Evolutionary conservation across 1,140 invertebrate genomes (phyloP).

Genomic region (Ceratoteleas bidentatus): DNA sequence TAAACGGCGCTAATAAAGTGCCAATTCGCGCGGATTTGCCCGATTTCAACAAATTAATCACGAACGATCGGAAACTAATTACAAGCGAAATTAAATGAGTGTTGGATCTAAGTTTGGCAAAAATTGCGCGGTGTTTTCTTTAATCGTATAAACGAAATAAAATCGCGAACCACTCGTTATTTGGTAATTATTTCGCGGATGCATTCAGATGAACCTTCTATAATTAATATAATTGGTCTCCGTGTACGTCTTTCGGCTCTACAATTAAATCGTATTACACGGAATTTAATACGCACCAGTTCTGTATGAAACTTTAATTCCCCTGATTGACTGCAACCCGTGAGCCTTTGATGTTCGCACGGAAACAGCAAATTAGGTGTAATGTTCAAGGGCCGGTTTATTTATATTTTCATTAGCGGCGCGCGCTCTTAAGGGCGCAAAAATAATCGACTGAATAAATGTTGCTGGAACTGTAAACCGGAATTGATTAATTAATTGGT

Average conservation of each 20-base stretch:
- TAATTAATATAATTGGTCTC: constrained; percentile 1
- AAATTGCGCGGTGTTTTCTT: too few relatives aligned
- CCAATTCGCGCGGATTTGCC: too few relatives aligned
- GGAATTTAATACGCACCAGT: constrained; percentile 2
- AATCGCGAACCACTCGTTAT: too few relatives aligned
- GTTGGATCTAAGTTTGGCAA: too few relatives aligned
- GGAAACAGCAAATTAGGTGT: constrained; percentile 5
- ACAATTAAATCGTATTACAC: constrained; percentile 2
- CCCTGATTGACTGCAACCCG: constrained; percentile 7
- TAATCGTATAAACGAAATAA: too few relatives aligned
- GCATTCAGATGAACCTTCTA: neutral
- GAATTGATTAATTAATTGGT: too few relatives aligned
- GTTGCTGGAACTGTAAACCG: neutral
- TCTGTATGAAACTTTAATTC: constrained; percentile 9
- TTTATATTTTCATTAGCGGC: neutral
- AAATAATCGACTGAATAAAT: neutral
- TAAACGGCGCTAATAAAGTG: too few relatives aligned
- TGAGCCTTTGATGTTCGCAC: constrained; percentile 10
- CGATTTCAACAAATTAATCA: too few relatives aligned
- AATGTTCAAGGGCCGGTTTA: neutral
- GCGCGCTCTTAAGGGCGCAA: neutral
- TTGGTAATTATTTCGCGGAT: neutral
- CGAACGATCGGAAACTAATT: too few relatives aligned
- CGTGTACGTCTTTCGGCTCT: neutral
- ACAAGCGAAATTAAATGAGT: too few relatives aligned